Conservation (phyloP, 1,140 invertebrate species). For the Notospermus geniculatus region DNA sequence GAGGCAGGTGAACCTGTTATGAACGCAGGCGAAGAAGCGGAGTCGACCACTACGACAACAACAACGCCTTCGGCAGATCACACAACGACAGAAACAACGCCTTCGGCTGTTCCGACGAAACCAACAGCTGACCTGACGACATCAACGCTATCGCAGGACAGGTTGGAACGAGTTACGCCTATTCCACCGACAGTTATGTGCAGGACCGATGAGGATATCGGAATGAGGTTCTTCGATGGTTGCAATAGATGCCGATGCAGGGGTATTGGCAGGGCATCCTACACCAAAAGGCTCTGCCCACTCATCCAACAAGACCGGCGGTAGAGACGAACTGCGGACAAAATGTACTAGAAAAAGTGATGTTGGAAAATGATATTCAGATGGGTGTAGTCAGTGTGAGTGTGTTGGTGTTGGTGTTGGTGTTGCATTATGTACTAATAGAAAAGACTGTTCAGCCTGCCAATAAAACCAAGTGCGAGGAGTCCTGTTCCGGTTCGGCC, state of each 20-base stretch:
- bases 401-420: background rate
- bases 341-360: background rate
- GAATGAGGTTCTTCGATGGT: constrained; percentile 2
- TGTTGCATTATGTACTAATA: background rate
- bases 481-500: background rate
- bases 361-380: background rate
- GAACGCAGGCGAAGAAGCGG: no score
- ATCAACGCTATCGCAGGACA: no score
- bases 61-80: no score
- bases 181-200: no score
- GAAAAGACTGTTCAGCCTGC: background rate
- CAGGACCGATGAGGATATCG: no score
- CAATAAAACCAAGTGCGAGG: background rate
- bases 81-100: no score
- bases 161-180: no score
- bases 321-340: background rate
- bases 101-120: no score
- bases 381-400: constrained; percentile 9
- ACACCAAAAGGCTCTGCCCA: background rate
- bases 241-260: constrained; percentile 7
- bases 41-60: no score
- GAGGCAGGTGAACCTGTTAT: no score
- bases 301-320: background rate
- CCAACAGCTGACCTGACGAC: no score
- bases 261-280: background rate